Conservation (phyloP, 2,888 invertebrate genomes). For the Glyphotaelius pellucidus region DNA sequence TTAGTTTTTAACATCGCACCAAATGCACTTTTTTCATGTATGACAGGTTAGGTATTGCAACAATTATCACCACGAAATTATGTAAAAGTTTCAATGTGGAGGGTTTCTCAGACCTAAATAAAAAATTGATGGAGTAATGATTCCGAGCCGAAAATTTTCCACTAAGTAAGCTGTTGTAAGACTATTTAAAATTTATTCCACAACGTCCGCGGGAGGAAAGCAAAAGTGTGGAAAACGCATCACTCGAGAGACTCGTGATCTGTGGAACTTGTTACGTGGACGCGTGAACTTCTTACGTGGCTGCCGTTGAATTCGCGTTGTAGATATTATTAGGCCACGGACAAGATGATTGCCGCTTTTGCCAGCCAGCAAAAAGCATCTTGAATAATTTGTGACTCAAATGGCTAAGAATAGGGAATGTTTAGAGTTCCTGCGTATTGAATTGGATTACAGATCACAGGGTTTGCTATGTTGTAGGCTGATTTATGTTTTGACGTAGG, state of each 20-base stretch:
- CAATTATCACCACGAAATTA: too few relatives aligned
- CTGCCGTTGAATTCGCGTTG: background rate
- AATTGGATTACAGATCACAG: background rate
- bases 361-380: background rate
- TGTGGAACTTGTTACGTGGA: background rate
- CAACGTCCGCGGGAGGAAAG: background rate
- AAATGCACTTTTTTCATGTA: too few relatives aligned
- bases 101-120: too few relatives aligned
- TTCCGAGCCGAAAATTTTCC: background rate
- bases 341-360: background rate
- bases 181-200: background rate
- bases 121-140: too few relatives aligned
- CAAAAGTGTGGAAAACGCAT: conserved; percentile 19
- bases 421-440: background rate
- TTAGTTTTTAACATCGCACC: too few relatives aligned
- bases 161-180: too few relatives aligned
- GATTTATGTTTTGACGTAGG: background rate
- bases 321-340: conserved; percentile 44
- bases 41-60: too few relatives aligned
- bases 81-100: too few relatives aligned
- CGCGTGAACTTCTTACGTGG: background rate
- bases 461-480: background rate
- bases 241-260: conserved; percentile 14
- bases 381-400: conserved; percentile 15
- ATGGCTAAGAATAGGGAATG: conserved; percentile 9